These are phyloP conservation scores for Accipiter cooperii DNA, from an alignment of 2,113 vertebrate genomes.

Conservation along the genomic window DNA sequence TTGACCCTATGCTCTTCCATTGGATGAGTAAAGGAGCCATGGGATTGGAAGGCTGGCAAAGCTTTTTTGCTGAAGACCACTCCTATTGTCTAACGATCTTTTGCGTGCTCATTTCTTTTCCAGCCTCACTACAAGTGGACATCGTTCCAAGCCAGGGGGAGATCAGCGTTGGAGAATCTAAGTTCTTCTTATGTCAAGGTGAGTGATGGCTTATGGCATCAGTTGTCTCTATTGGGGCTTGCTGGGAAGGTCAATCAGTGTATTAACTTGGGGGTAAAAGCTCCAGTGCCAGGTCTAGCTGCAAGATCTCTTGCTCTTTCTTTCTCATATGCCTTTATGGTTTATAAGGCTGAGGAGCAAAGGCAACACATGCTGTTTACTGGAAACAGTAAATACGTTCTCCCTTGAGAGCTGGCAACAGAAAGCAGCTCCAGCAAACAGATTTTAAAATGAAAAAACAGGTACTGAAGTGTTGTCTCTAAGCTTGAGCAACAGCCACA, in stretches of 20 bases:
- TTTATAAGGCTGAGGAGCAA: not conserved
- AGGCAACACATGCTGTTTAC: not conserved
- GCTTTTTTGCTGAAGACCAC: not conserved
- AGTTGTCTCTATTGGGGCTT: not conserved
- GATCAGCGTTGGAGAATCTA: conserved; percentile 96
- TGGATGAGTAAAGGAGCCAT: too few species aligned
- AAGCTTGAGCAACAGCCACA: not conserved
- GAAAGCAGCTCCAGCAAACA: not conserved
- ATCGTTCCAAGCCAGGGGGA: conserved; percentile 92
- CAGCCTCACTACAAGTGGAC: conserved; percentile 91
- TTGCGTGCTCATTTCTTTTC: not conserved
- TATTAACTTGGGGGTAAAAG: not conserved
- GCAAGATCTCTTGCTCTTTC: not conserved
- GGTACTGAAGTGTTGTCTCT: not conserved
- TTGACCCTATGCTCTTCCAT: not conserved
- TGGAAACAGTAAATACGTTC: not conserved
- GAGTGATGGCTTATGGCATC: not conserved
- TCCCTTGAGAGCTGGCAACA: not conserved
- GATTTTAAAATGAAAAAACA: not conserved
- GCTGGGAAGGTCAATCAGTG: not conserved
- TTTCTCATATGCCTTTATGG: not conserved
- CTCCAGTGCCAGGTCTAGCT: not conserved
- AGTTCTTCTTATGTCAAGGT: conserved; percentile 98
- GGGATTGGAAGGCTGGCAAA: not conserved
- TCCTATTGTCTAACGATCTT: not conserved